A percentile compares a stretch with the other conserved stretches of the same genome.
These are phyloP conservation scores for Coluber constrictor DNA, from an alignment of 2,797 vertebrate species.

Conservation along the genomic window DNA sequence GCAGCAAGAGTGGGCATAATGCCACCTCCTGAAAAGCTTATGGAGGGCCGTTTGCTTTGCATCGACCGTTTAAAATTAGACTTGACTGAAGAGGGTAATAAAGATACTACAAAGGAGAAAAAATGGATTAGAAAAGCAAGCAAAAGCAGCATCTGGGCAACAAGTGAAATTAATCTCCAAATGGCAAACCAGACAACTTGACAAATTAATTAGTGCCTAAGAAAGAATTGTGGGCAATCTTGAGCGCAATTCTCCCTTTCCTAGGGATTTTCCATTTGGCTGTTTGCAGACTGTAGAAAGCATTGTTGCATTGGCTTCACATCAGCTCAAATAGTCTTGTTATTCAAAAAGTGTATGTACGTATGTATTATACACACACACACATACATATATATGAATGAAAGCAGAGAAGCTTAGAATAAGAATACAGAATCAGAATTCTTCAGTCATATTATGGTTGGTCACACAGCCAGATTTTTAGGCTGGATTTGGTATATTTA, in stretches of 20 bases:
- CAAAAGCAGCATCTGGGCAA: background rate
- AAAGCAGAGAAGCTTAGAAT: background rate
- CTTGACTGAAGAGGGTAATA: background rate
- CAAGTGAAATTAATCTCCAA: background rate
- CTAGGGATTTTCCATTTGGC: background rate
- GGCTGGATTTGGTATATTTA: background rate
- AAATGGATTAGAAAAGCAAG: background rate
- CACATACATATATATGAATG: background rate
- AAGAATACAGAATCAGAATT: background rate
- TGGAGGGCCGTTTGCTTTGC: background rate
- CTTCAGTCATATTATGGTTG: background rate
- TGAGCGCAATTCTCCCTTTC: background rate
- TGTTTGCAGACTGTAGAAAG: fast-evolving
- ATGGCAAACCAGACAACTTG: background rate
- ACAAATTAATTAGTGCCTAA: background rate
- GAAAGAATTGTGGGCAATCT: conserved; percentile 7
- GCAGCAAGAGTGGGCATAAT: background rate
- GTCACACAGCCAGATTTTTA: background rate
- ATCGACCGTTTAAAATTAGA: background rate
- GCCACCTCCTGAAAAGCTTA: background rate
- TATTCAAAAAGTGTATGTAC: background rate
- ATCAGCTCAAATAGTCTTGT: background rate
- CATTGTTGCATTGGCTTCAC: background rate
- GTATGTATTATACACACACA: background rate
- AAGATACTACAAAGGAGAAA: background rate